Percentiles rank a stretch among this genome's conserved stretches.
Evolutionary conservation across 2,888 invertebrate species (phyloP).

Genomic region (Alviniconcha strummeri): DNA sequence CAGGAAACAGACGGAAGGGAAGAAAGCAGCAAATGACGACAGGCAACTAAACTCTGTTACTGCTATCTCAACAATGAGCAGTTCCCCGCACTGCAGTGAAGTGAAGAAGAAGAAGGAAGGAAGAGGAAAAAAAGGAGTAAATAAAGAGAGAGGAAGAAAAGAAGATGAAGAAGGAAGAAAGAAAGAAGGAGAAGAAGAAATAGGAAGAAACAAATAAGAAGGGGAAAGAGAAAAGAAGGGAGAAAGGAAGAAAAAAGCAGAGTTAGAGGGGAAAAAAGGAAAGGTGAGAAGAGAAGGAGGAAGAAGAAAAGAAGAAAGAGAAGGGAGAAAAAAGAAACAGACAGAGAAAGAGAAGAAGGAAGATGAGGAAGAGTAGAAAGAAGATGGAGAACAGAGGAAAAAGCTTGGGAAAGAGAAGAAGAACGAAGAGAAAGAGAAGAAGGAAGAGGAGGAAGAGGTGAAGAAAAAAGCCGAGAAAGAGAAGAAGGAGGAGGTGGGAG

Average conservation of each 20-base stretch:
- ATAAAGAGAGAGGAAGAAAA: neutral
- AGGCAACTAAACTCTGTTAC: too few species aligned
- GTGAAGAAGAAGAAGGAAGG: too few species aligned
- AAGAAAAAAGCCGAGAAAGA: too few species aligned
- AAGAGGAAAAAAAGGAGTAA: neutral
- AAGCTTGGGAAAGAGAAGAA: neutral
- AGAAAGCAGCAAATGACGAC: too few species aligned
- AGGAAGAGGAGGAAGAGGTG: too few species aligned
- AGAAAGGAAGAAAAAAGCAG: neutral
- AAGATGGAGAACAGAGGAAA: neutral
- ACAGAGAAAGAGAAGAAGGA: neutral
- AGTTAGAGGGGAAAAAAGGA: neutral
- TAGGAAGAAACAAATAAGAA: neutral
- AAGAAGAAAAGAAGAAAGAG: neutral
- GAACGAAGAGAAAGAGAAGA: neutral
- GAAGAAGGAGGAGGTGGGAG: neutral
- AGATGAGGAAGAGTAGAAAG: neutral
- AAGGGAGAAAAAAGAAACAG: neutral
- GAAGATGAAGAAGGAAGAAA: neutral
- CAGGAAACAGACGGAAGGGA: too few species aligned
- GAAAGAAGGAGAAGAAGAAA: neutral
- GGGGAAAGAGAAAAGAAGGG: neutral
- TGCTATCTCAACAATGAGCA: too few species aligned
- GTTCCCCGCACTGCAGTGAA: too few species aligned
- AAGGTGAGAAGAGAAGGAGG: neutral